Percentiles rank a stretch among this genome's conserved stretches.
These are phyloP conservation scores for Conopomorpha cramerella DNA, from an alignment of 1,140 invertebrate species.

Conservation along the genomic window DNA sequence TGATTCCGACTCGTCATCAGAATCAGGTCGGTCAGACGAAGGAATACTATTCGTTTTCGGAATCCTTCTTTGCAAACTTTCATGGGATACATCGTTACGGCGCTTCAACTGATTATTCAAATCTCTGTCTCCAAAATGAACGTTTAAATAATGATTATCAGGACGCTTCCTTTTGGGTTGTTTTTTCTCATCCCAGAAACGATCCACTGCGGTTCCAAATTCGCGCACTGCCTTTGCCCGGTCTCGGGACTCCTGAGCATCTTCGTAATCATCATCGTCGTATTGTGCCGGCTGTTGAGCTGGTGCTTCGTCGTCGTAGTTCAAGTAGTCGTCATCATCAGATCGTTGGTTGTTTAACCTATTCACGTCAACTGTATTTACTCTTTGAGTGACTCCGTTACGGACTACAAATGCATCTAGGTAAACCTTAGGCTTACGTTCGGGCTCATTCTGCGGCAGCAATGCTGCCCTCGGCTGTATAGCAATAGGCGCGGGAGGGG, in stretches of 20 bases:
- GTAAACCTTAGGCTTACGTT: conserved; percentile 41
- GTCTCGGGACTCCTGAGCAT: conserved; percentile 36
- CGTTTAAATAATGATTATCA: conserved; percentile 30
- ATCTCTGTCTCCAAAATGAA: conserved; percentile 43
- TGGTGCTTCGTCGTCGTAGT: conserved; percentile 36
- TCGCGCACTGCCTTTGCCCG: conserved; percentile 29
- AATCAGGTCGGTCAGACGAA: conserved; percentile 12
- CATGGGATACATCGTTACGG: conserved; percentile 13
- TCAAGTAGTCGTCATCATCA: conserved; percentile 29
- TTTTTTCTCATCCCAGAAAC: conserved; percentile 30
- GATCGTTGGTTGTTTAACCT: conserved; percentile 19
- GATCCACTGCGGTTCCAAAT: conserved; percentile 38
- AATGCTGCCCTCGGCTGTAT: conserved; percentile 28
- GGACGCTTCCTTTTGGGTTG: conserved; percentile 10
- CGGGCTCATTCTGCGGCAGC: conserved; percentile 19
- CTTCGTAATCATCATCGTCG: conserved; percentile 40
- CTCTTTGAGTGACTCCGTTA: conserved; percentile 36
- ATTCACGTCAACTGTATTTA: conserved; percentile 40
- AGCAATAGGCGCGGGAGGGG: conserved; percentile 14
- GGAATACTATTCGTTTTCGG: conserved; percentile 20
- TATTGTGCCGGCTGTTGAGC: conserved; percentile 13
- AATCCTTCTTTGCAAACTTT: conserved; percentile 16
- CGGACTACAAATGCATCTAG: conserved; percentile 51
- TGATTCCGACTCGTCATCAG: conserved; percentile 29
- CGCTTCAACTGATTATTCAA: conserved; percentile 13